These are phyloP conservation scores for Semnornis frantzii DNA, from an alignment of 2,113 vertebrate species.

Conservation along the genomic window DNA sequence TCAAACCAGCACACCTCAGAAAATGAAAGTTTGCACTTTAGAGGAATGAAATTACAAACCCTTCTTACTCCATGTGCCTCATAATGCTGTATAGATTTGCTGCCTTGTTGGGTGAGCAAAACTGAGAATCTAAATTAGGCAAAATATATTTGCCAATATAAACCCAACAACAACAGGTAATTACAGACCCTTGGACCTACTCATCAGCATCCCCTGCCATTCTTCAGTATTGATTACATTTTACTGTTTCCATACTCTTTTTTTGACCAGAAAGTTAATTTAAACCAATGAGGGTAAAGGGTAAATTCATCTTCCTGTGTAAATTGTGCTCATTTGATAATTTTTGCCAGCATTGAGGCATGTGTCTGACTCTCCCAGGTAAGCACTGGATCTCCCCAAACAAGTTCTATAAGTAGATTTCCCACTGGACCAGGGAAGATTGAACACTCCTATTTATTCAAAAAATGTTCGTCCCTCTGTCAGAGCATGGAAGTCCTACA, in stretches of 20 bases:
- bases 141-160: neutral
- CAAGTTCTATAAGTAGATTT: neutral
- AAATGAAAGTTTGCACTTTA: neutral
- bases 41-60: neutral
- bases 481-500: neutral
- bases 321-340: neutral
- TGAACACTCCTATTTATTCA: neutral
- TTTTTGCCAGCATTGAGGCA: neutral
- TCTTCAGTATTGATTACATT: neutral
- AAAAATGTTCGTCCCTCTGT: neutral
- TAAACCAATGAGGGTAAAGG: neutral
- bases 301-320: neutral
- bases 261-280: neutral
- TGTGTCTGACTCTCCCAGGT: neutral
- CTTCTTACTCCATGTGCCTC: neutral
- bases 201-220: rapidly evolving
- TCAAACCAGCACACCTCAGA: neutral
- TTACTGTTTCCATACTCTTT: neutral
- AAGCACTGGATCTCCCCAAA: neutral
- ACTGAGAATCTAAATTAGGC: neutral
- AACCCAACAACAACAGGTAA: neutral
- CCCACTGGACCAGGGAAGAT: neutral
- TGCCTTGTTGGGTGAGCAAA: neutral
- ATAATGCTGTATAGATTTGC: neutral
- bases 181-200: neutral